Conservation (phyloP, 2,113 vertebrate genomes). For the Hypomesus transpacificus region DNA sequence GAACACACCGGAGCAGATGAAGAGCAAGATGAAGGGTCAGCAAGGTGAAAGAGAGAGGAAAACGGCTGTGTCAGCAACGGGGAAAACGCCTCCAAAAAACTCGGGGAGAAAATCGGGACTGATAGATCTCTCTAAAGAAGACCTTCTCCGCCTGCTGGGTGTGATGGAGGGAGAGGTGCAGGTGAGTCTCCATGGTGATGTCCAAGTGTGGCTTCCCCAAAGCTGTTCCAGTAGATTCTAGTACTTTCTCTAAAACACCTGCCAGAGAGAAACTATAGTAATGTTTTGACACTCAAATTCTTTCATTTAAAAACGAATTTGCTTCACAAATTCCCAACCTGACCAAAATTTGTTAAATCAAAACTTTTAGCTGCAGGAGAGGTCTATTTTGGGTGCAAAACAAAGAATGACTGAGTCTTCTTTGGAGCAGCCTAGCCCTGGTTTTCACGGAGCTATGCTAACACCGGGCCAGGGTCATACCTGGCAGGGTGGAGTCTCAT, state of each 20-base stretch:
- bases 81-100: constrained; percentile 72
- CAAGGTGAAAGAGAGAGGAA: constrained; percentile 66
- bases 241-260: no score
- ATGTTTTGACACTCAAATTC: no score
- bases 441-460: not conserved
- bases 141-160: constrained; percentile 86
- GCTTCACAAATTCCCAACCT: no score
- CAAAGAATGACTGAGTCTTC: no score
- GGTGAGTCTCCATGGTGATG: constrained; percentile 61
- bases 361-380: no score
- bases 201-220: no score
- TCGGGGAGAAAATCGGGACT: constrained; percentile 60
- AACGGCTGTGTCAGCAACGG: constrained; percentile 65
- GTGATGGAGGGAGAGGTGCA: constrained; percentile 97
- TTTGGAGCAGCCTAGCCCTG: no score
- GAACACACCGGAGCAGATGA: constrained; percentile 37
- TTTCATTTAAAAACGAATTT: no score
- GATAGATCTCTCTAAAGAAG: constrained; percentile 80
- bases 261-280: no score
- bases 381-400: no score
- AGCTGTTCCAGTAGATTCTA: no score
- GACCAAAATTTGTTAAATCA: no score
- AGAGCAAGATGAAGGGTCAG: constrained; percentile 49
- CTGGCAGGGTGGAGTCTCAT: not conserved
- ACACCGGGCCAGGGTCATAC: not conserved